Base-by-base conservation (phyloP, 2,113 vertebrate species). In the Mola mola region DNA sequence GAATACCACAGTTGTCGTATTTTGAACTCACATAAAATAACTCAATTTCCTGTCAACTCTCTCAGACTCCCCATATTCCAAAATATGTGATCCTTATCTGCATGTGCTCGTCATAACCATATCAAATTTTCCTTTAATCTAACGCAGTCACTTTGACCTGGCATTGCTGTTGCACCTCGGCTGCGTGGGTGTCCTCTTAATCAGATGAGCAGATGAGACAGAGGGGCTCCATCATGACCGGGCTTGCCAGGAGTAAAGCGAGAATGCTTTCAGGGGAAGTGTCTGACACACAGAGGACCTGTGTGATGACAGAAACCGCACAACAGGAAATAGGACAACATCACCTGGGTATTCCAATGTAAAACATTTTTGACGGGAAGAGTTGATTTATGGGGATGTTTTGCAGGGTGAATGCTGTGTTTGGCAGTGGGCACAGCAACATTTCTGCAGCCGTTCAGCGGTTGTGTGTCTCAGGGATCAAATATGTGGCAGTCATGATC, bases 161-260 rank as follows among this genome's bases (percentile, higher is more conserved):
- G 12, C 26, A 17, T 19, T 26, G 44, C 50, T 41, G 36, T 38
- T 52, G 21, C 28, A 37, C 22, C 49, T n/a, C 31, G 48, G 41
- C 59, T 69, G 25, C 33, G 60, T 76, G 67, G 58, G 66, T 66
- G 81, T 81, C 63, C 66, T 73, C 47, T 50, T 57, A 19, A 74
- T 71, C 38, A 53, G 31, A 33, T 72, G 56, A 64, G 43, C 2
- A 38, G 26, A 1, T n/a, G 43, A 4, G 26, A 15, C 42, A 58
- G 62, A 51, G 64, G 25, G 21, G 34, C n/a, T 3, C 16, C 21
- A 72, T 85, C 83, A 62, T 75, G 84, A 83, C 77, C 19, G 71
- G 72, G 66, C 84, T 80, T 87, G 84, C 72, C 59, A 74, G 31
- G 51, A 76, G 62, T 64, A 58, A 44, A 52, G 56, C 52, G 67